Conservation (phyloP, 2,797 vertebrate genomes). For the Rhinella marina region DNA sequence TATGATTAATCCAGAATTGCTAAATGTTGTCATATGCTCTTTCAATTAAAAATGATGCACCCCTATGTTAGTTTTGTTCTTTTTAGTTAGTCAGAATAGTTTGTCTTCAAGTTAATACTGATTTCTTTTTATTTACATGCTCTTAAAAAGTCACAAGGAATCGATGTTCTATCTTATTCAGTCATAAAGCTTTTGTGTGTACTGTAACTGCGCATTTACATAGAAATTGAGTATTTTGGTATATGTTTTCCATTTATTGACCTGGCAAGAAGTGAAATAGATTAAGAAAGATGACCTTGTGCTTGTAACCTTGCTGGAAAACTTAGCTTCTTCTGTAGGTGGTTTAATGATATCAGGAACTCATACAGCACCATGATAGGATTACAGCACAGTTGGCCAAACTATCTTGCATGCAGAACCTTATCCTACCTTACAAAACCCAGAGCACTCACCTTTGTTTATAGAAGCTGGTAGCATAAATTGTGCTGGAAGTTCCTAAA, state of each 20-base stretch:
- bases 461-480: background rate
- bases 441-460: no score
- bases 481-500: background rate
- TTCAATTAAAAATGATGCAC: background rate
- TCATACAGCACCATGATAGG: slow-evolving; percentile 1
- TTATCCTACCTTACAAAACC: background rate
- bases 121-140: background rate
- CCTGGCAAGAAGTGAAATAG: background rate
- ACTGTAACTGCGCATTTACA: slow-evolving; percentile 2
- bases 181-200: slow-evolving; percentile 14
- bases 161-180: background rate
- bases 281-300: slow-evolving; percentile 4
- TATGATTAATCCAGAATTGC: background rate
- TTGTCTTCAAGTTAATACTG: background rate
- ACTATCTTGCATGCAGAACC: no score
- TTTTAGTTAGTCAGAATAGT: background rate
- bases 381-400: slow-evolving; percentile 20
- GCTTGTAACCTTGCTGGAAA: slow-evolving; percentile 16
- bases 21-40: background rate
- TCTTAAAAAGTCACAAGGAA: background rate
- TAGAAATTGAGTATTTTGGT: slow-evolving; percentile 20
- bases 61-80: background rate
- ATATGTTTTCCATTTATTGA: slow-evolving; percentile 22
- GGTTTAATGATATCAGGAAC: slow-evolving; percentile 25
- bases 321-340: slow-evolving; percentile 15